These are phyloP conservation scores for Amiota mariae DNA, from an alignment of 2,888 invertebrate species.

Conservation along the genomic window DNA sequence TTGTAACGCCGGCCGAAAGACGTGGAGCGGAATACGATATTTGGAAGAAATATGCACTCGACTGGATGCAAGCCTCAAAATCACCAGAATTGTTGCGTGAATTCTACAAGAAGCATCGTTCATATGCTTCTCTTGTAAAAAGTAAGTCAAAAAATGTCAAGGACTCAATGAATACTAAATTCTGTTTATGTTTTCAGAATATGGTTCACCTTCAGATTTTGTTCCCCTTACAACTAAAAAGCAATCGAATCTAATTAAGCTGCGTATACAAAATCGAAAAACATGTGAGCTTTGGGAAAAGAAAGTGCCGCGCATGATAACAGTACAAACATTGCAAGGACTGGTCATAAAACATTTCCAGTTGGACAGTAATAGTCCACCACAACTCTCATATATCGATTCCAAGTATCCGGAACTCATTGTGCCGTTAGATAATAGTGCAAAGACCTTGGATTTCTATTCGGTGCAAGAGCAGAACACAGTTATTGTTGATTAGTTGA, in stretches of 20 bases:
- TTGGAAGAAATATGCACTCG: conserved; percentile 84
- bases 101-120: conserved; percentile 83
- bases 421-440: conserved; percentile 85
- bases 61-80: conserved; percentile 79
- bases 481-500: conserved; percentile 78
- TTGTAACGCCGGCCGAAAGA: conserved; percentile 81
- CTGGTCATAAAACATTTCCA: conserved; percentile 85
- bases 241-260: conserved; percentile 80
- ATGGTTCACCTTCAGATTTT: conserved; percentile 87
- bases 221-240: conserved; percentile 79
- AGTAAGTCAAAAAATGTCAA: conserved; percentile 77
- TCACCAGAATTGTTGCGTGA: conserved; percentile 74
- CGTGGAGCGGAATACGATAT: conserved; percentile 94
- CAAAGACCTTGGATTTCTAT: conserved; percentile 87
- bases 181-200: conserved; percentile 76
- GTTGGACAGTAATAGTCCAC: conserved; percentile 66
- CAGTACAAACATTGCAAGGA: conserved; percentile 87
- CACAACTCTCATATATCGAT: conserved; percentile 75
- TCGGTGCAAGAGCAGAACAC: conserved; percentile 89
- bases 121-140: conserved; percentile 82
- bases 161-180: conserved; percentile 18
- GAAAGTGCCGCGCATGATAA: conserved; percentile 84
- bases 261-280: conserved; percentile 75
- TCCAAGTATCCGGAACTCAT: conserved; percentile 79
- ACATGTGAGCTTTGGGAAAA: conserved; percentile 77